These are phyloP conservation scores for Amphipyra tragopoginis DNA, from an alignment of 2,888 invertebrate species.

Conservation along the genomic window DNA sequence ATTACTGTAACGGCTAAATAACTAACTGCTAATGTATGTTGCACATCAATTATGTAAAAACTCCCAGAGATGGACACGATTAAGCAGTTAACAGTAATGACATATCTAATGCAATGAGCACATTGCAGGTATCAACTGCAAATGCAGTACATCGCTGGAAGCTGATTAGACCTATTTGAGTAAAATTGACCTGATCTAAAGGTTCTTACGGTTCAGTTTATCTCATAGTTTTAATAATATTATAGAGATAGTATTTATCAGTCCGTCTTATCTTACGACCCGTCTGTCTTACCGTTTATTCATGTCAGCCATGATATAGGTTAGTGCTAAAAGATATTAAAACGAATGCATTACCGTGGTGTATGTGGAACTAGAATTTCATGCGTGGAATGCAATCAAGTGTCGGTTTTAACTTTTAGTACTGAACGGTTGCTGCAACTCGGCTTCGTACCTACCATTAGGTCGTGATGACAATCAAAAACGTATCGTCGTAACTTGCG, in stretches of 20 bases:
- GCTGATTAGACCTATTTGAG: constrained; percentile 23
- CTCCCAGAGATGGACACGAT: constrained; percentile 24
- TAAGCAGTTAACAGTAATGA: constrained; percentile 21
- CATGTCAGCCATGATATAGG: constrained; percentile 14
- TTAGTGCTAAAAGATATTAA: constrained; percentile 12
- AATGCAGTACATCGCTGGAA: constrained; percentile 12
- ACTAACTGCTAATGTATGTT: constrained; percentile 41
- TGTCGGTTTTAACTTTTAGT: not conserved
- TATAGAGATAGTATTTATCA: constrained; percentile 51
- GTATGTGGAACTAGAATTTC: not conserved
- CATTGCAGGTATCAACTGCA: constrained; percentile 1
- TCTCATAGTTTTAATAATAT: constrained; percentile 48
- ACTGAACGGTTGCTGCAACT: not conserved
- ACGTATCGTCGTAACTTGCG: constrained; percentile 19
- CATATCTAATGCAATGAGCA: constrained; percentile 18
- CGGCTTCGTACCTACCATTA: constrained; percentile 9
- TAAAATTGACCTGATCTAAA: constrained; percentile 47
- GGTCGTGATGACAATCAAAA: constrained; percentile 23
- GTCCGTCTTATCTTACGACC: constrained; percentile 52
- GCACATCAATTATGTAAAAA: constrained; percentile 33
- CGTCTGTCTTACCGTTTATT: constrained; percentile 25
- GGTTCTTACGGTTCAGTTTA: constrained; percentile 24
- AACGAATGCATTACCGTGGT: constrained; percentile 1
- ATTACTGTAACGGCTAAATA: constrained; percentile 28
- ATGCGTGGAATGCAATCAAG: constrained; percentile 4